A percentile compares a stretch with the other conserved stretches of the same genome.
Evolutionary conservation across 2,113 vertebrate species (phyloP).

Genomic region (Otus sunia): DNA sequence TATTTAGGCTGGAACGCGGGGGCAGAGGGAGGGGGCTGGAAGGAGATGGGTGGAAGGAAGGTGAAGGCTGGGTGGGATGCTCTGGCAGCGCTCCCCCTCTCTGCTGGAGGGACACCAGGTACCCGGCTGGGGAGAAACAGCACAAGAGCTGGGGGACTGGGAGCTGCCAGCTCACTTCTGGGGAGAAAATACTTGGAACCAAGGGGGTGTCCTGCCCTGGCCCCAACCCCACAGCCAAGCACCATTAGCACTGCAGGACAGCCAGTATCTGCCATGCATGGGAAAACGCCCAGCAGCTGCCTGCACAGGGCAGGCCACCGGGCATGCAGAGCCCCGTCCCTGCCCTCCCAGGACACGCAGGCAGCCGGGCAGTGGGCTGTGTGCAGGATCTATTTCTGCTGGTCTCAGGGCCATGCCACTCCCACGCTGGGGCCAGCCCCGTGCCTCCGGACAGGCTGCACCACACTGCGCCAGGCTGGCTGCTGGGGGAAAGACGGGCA

Average conservation of each 20-base stretch:
- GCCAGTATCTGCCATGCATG: rapidly evolving
- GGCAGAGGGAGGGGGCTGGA: background rate
- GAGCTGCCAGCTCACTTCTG: background rate
- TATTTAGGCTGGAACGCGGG: conserved; percentile 10
- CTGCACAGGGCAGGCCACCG: background rate
- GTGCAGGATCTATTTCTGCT: background rate
- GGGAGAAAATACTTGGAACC: background rate
- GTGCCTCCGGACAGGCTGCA: rapidly evolving
- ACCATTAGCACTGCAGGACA: background rate
- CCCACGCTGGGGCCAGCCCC: background rate
- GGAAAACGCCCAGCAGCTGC: background rate
- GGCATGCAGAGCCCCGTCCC: background rate
- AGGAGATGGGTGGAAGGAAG: background rate
- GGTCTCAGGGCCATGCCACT: background rate
- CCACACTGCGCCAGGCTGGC: rapidly evolving
- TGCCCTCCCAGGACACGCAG: rapidly evolving
- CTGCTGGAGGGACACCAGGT: background rate
- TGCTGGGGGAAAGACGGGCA: background rate
- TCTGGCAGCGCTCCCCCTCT: background rate
- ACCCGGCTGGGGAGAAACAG: background rate
- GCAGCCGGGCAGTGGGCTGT: rapidly evolving
- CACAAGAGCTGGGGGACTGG: no score
- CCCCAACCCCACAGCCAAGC: background rate
- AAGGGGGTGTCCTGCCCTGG: background rate
- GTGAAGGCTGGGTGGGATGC: conserved; percentile 20